Percentiles rank a stretch among this genome's conserved stretches.
Evolutionary conservation across 2,888 invertebrate genomes (phyloP).

Genomic region (Apantesis nais): DNA sequence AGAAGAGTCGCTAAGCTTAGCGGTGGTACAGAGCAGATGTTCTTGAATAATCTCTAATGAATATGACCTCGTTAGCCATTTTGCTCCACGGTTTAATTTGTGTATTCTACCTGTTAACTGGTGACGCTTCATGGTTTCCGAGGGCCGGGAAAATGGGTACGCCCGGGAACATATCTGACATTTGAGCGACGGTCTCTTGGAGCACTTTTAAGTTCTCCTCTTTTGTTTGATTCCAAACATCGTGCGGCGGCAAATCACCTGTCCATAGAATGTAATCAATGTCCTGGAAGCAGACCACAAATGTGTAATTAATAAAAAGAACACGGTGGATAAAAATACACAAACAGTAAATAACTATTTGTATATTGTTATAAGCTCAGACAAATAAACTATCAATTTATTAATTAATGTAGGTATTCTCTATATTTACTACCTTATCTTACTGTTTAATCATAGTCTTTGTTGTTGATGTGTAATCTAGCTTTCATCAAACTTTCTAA

Average conservation of each 20-base stretch:
- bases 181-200: slow-evolving; percentile 93
- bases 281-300: slow-evolving; percentile 83
- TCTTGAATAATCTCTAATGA: slow-evolving; percentile 30
- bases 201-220: slow-evolving; percentile 94
- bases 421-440: background rate
- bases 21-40: slow-evolving; percentile 8
- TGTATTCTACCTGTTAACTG: slow-evolving; percentile 93
- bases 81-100: slow-evolving; percentile 3
- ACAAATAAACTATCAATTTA: background rate
- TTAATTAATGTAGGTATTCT: too few species aligned
- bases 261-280: slow-evolving; percentile 98
- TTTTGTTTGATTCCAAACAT: slow-evolving; percentile 97
- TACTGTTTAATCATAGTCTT: background rate
- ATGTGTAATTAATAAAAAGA: background rate
- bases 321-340: background rate
- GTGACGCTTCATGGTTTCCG: slow-evolving; percentile 98
- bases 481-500: too few species aligned
- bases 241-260: slow-evolving; percentile 98
- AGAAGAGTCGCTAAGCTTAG: background rate
- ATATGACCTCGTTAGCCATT: slow-evolving; percentile 22
- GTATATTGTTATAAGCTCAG: background rate
- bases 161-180: slow-evolving; percentile 95
- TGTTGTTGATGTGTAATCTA: background rate
- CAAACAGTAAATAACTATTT: background rate
- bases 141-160: slow-evolving; percentile 97